Evolutionary conservation across 2,888 invertebrate species (phyloP), one percentile per base, ranked within the genome.

Genomic region (Dolichopus griseipennis): DNA sequence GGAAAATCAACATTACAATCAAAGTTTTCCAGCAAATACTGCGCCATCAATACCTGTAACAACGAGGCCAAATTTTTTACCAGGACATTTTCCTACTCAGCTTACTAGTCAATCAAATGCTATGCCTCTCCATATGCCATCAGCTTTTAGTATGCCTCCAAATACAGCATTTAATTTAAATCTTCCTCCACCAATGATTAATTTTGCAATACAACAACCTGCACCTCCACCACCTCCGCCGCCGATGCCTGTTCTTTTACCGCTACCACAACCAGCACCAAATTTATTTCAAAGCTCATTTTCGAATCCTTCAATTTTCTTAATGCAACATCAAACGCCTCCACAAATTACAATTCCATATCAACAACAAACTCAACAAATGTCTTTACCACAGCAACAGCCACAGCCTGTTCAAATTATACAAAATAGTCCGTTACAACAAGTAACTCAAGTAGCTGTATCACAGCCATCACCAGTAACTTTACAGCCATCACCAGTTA

Each of bases 131-230:
- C 71, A 70, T 12, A 66, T 52, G 2, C 68, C 69, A 4, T 64
- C 61, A 21, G 12, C 52, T 5, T 33, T 18, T 43, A 34, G 12
- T 7, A 33, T 41, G 18, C 34, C 69, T 33, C 68, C 69, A 18
- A 66, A 68, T 65, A 73, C 78, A 70, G 76, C 76, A 34, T 78
- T 79, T 3, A 80, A 80, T 69, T 78, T 79, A 10, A 78, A 77
- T 64, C 73, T 80, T 64, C 78, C 82, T 65, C 77, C 81, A 3
- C 78, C 81, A 43, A 75, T 73, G 63, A 71, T 76, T 69, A 61
- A 67, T 67, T 69, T 76, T 20, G 74, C 73, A 41, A 69, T 74
- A 33, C 67, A 65, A 5, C 67, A 67, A 22, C 73, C 73, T 22
- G 72, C 74, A 33, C 68, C 75, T 64, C 72, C 76, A 68, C 72